Evolutionary conservation across 1,140 invertebrate genomes (phyloP).

Genomic region (Pachyrhynchus sulphureomaculatus): DNA sequence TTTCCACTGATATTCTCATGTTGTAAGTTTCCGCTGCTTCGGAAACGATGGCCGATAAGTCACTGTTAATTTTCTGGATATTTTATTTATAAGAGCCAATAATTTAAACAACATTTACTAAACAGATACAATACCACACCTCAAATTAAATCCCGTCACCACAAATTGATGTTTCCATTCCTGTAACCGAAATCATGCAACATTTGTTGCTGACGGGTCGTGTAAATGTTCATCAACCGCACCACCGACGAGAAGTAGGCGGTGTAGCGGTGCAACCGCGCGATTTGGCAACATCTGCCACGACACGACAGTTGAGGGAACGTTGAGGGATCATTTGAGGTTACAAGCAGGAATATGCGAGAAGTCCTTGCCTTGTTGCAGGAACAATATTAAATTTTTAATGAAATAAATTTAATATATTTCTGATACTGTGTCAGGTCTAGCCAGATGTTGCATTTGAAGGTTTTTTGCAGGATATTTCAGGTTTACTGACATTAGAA

Average conservation of each 20-base stretch:
- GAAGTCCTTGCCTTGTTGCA: slow-evolving; percentile 8
- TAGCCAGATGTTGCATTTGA: not conserved
- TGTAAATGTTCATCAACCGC: slow-evolving; percentile 32
- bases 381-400: slow-evolving; percentile 38
- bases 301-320: slow-evolving; percentile 38
- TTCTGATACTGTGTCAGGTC: not conserved
- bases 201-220: slow-evolving; percentile 35
- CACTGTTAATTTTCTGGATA: no score
- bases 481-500: no score
- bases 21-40: no score
- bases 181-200: slow-evolving; percentile 16
- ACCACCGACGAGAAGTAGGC: not conserved
- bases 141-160: not conserved
- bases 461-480: no score
- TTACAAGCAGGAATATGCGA: not conserved
- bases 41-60: no score
- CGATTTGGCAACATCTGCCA: slow-evolving; percentile 34
- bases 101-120: no score
- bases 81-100: no score
- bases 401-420: slow-evolving; percentile 24
- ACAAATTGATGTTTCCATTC: slow-evolving; percentile 19
- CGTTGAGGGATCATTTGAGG: slow-evolving; percentile 33
- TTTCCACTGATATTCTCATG: no score
- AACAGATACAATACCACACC: not conserved
- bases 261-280: not conserved